Evolutionary conservation across 2,888 invertebrate genomes (phyloP).

Genomic region (Drosophila leonis): DNA sequence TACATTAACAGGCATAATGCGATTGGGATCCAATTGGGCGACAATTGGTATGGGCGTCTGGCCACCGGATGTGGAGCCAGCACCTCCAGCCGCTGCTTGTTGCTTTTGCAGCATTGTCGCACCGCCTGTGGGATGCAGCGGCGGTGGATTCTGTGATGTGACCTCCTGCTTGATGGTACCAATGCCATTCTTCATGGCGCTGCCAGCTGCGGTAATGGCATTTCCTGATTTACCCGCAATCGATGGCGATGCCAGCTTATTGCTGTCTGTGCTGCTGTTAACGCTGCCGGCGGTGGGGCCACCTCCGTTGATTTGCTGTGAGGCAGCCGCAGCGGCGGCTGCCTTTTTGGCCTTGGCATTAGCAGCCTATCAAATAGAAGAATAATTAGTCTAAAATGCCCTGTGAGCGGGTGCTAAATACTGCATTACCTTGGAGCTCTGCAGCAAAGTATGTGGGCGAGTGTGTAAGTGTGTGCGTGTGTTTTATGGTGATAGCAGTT

Average conservation of each 20-base stretch:
- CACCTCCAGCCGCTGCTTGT: slow-evolving; percentile 54
- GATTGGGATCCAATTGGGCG: slow-evolving; percentile 86
- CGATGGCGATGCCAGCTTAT: slow-evolving; percentile 35
- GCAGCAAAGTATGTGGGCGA: slow-evolving; percentile 37
- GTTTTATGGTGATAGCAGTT: slow-evolving; percentile 39
- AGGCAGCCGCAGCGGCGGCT: slow-evolving; percentile 82
- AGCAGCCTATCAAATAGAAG: slow-evolving; percentile 74
- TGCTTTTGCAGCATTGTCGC: slow-evolving; percentile 76
- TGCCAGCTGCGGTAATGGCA: slow-evolving; percentile 36
- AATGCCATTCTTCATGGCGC: slow-evolving; percentile 70
- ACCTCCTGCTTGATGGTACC: slow-evolving; percentile 74
- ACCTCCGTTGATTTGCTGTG: slow-evolving; percentile 65
- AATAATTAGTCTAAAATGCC: slow-evolving; percentile 8
- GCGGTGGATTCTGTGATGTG: slow-evolving; percentile 80
- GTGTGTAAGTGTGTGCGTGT: slow-evolving; percentile 7
- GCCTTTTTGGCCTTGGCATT: slow-evolving; percentile 85
- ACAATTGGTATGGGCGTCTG: slow-evolving; percentile 84
- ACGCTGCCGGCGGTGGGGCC: slow-evolving; percentile 15
- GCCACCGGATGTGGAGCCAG: slow-evolving; percentile 36
- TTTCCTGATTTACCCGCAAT: slow-evolving; percentile 50
- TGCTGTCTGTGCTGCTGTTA: slow-evolving; percentile 44
- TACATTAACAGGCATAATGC: slow-evolving; percentile 88
- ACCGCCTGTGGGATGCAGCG: slow-evolving; percentile 76
- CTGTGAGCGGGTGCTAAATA: neutral
- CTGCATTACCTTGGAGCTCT: slow-evolving; percentile 82